Conservation (phyloP, 2,888 invertebrate species). For the Ophion ellenae region DNA sequence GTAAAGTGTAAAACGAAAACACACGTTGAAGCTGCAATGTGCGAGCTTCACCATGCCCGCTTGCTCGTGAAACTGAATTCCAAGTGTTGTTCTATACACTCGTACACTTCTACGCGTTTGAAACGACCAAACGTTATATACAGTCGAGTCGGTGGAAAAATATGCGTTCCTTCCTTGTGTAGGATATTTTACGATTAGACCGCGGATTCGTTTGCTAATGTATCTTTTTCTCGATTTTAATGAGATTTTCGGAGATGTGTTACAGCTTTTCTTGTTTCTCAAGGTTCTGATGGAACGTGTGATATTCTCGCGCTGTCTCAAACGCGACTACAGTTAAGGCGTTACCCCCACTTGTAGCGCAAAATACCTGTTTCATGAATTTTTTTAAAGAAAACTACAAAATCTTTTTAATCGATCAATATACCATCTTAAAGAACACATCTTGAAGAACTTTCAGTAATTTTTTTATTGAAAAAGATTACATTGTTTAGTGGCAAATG, state of each 20-base stretch:
- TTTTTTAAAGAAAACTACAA: too few relatives aligned
- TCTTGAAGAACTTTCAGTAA: too few relatives aligned
- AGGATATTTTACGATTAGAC: conserved; percentile 37
- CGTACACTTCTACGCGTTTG: background rate
- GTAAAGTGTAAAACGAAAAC: conserved; percentile 59
- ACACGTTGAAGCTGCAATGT: conserved; percentile 43
- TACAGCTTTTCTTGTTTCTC: background rate
- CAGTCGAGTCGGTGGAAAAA: conserved; percentile 4
- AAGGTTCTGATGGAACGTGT: background rate
- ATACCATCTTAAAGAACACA: too few relatives aligned
- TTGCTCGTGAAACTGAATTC: conserved; percentile 22
- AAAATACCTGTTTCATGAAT: too few relatives aligned
- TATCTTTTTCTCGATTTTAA: conserved; percentile 33
- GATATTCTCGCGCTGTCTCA: background rate
- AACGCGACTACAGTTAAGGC: background rate
- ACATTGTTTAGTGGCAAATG: too few relatives aligned
- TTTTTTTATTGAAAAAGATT: too few relatives aligned
- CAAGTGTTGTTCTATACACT: conserved; percentile 15
- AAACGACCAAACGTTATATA: background rate
- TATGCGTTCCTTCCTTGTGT: conserved; percentile 26
- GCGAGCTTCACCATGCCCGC: conserved; percentile 34
- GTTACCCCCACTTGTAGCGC: too few relatives aligned
- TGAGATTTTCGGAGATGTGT: conserved; percentile 36
- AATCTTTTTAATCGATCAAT: too few relatives aligned
- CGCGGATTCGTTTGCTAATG: conserved; percentile 25